Conservation (phyloP, 2,797 vertebrate species). For the Paedocypris micromegethes region DNA sequence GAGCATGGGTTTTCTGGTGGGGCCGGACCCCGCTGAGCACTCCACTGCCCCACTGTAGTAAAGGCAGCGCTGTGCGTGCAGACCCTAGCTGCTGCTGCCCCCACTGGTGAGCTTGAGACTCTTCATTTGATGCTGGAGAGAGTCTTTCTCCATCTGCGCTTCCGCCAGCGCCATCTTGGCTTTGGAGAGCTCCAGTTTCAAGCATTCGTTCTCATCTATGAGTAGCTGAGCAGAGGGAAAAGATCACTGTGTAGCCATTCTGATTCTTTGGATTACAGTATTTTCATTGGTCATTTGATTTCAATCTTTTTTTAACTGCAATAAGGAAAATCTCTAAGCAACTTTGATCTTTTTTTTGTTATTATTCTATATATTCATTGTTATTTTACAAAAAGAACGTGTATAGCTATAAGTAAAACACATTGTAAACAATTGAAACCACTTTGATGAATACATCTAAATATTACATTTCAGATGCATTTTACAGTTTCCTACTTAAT, state of each 20-base stretch:
- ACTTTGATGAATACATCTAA: too few species aligned
- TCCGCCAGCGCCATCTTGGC: constrained; percentile 93
- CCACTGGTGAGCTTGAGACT: constrained; percentile 70
- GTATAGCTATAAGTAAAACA: too few species aligned
- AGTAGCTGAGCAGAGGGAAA: constrained; percentile 66
- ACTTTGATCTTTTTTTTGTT: too few species aligned
- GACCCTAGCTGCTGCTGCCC: constrained; percentile 58
- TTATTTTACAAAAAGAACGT: too few species aligned
- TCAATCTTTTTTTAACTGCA: too few species aligned
- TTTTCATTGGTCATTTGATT: too few species aligned
- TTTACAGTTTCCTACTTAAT: too few species aligned
- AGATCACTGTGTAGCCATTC: constrained; percentile 18
- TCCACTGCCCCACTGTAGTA: constrained; percentile 25
- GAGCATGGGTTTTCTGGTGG: neutral
- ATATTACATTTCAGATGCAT: too few species aligned
- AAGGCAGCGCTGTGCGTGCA: constrained; percentile 13
- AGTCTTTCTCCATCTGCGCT: constrained; percentile 90
- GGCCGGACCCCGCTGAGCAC: constrained; percentile 17
- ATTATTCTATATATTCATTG: too few species aligned
- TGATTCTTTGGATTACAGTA: neutral
- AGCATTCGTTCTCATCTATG: constrained; percentile 89
- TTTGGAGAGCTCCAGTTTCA: constrained; percentile 88
- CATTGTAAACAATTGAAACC: too few species aligned
- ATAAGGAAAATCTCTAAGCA: too few species aligned
- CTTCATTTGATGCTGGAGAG: constrained; percentile 83